Base-by-base conservation (phyloP, 1,140 invertebrate genomes). In the Listronotus oregonensis region DNA sequence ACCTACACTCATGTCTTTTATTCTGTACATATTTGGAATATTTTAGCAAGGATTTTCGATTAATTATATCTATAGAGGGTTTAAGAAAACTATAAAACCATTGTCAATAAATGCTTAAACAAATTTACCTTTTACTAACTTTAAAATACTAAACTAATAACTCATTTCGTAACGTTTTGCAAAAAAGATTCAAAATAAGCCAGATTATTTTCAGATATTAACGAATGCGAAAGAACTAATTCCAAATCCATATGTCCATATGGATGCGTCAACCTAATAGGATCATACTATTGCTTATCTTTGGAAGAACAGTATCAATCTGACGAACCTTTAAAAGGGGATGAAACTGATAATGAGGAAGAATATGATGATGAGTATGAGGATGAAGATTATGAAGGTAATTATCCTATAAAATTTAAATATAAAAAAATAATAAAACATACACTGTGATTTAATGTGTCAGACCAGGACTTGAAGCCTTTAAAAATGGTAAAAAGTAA, bases 371-470 rank as follows among this genome's bases (percentile, higher is more conserved):
- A 71, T 49, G 66, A 70, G 12, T 70, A 70, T 50, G 66, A 64
- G 27, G 69, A 57, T 14, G 69, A 55, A 61, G 69, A 70, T 39
- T 67, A 71, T 67, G 64, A 69, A 46, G 70, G 62, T 54, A 52
- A 31, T 27, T 18, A 21, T 27, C 21, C 21, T 27, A 5, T 27
- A 27, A 27, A 27, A 27, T 27, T 27, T 27, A 27, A n/a, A n/a
- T n/a, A n/a, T n/a, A n/a, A n/a, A n/a, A n/a, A n/a, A n/a, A n/a
- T n/a, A n/a, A n/a, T n/a, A n/a, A n/a, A n/a, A n/a, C n/a, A n/a
- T n/a, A n/a, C n/a, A n/a, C n/a, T n/a, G n/a, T n/a, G n/a, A n/a
- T n/a, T n/a, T n/a, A n/a, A n/a, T n/a, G n/a, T n/a, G n/a, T n/a
- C n/a, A n/a, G n/a, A n/a, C n/a, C n/a, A n/a, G n/a, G n/a, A n/a